Base-by-base conservation (phyloP, 2,797 vertebrate species). In the Anguilla pacifica region DNA sequence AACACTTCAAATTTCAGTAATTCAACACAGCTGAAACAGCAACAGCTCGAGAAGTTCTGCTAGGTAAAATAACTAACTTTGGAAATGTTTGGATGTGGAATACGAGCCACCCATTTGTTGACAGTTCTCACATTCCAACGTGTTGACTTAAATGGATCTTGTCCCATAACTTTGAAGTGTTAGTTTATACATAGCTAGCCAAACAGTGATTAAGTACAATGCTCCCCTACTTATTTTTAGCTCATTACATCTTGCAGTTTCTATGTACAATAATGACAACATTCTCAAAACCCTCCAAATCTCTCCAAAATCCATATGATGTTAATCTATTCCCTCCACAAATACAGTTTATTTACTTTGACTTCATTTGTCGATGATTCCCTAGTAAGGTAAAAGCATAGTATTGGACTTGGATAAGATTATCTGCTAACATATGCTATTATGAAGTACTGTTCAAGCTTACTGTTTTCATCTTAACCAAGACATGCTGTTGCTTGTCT, bases 181-280 rank as follows among this genome's bases (percentile, higher is more conserved):
- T 87, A 51, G 87, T 92, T 93, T 94, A 91, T 92, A 90, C 86
- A 86, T 22, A 43, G 35, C 13, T 39, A 28, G 51, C 70, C 87
- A 88, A 55, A 77, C 85, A 77, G 90, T 91, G 93, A 94, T 93
- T 92, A 92, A 95, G 88, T 90, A 89, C 88, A 90, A 92, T 90
- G 92, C 92, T 93, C 94, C 94, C 90, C 88, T 91, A 84, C 90
- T 92, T 95, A 94, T 95, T 95, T 95, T 94, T 92, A 93, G 91
- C 90, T 88, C 88, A 93, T 94, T 93, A 95, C 91, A 94, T 94
- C 93, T 89, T 74, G 86, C 88, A 61, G 57, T 55, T 57, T 61
- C 57, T 70, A n/a, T 93, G 89, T 83, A 85, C 83, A 88, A 64
- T 77, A 31, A 59, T 61, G 87, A 87, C 91, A 89, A 89, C 92